Base-by-base conservation (phyloP, 2,888 invertebrate genomes). In the Zygothrica quintamaculata region DNA sequence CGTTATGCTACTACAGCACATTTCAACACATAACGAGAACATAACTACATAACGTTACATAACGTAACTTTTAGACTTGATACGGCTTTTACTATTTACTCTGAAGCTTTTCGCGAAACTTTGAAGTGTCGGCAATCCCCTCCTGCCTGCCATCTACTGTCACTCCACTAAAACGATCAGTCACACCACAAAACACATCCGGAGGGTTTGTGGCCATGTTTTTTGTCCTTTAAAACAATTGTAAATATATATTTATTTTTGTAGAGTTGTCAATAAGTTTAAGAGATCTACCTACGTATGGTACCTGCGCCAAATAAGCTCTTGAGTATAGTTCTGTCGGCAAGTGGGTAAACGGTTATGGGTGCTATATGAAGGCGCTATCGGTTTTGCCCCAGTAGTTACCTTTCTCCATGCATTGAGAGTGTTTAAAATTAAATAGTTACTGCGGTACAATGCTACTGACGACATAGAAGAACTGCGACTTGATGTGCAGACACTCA, bases 101-200 rank as follows among this genome's bases (percentile, higher is more conserved):
- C 3, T 67, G 31, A 1, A 74, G 39, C 36, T 71, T 68, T 37
- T 84, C 58, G 36, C 92, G 91, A 89, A 93, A 94, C 34, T 92
- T 90, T 89, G 94, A 94, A 46, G 44, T 56, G 0, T 95, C 95
- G 86, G 48, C 33, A 8, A 36, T 11, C 12, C 43, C 4, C 53
- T 73, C 66, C 15, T 79, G 39, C 7, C 64, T 65, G 36, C 70
- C 55, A 36, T 94, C 93, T 0, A 96, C 93, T n/a, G 94, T 94
- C 4, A 96, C 90, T 1, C 96, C 96, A 84, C 94, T 93, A 75
- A 94, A 96, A 73, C 94, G 92, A 90, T 96, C 96, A 16, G 84
- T 50, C 7, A 81, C 78, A 0, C 94, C 92, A 31, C 90, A 86
- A 84, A 94, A 94, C 7, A 91, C 52, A 26, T 87, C 88, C 8